phyloP scores from a whole-genome alignment of 2,888 invertebrate species.

The Pegoplata infirma region DNA sequence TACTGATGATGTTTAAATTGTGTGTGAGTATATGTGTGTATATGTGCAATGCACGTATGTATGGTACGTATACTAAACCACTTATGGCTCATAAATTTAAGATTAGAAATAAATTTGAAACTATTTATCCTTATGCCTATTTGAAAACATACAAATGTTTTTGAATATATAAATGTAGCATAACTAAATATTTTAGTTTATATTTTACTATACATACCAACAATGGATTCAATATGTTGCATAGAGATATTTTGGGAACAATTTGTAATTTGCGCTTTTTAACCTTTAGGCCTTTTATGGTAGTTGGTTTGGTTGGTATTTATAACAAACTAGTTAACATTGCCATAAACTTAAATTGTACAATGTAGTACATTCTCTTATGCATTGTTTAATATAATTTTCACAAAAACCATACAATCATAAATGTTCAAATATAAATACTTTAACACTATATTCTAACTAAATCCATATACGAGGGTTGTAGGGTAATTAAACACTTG shows the following conservation, averaged over 20 bases:
- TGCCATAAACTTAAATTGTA: slow-evolving; percentile 32
- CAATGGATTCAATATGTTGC: background rate
- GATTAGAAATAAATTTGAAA: slow-evolving; percentile 57
- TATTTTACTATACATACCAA: background rate
- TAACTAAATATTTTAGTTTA: slow-evolving; percentile 32
- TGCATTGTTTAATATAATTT: slow-evolving; percentile 10
- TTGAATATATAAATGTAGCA: background rate
- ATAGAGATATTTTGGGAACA: slow-evolving; percentile 49
- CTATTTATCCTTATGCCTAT: slow-evolving; percentile 33
- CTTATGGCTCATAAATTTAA: slow-evolving; percentile 55
- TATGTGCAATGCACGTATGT: background rate
- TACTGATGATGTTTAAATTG: slow-evolving; percentile 9
- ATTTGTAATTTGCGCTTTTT: slow-evolving; percentile 51
- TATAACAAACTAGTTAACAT: slow-evolving; percentile 42
- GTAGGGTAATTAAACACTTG: background rate
- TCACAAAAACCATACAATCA: slow-evolving; percentile 14
- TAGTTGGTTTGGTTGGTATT: no score
- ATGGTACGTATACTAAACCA: slow-evolving; percentile 27
- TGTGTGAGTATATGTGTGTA: slow-evolving; percentile 1
- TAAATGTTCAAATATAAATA: slow-evolving; percentile 25
- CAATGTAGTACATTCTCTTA: slow-evolving; percentile 1
- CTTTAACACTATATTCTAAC: slow-evolving; percentile 27
- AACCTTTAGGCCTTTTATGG: slow-evolving; percentile 53
- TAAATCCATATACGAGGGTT: background rate
- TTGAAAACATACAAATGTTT: background rate